These are phyloP conservation scores for Gandaritis pyraliata DNA, from an alignment of 2,888 invertebrate genomes.

Conservation along the genomic window DNA sequence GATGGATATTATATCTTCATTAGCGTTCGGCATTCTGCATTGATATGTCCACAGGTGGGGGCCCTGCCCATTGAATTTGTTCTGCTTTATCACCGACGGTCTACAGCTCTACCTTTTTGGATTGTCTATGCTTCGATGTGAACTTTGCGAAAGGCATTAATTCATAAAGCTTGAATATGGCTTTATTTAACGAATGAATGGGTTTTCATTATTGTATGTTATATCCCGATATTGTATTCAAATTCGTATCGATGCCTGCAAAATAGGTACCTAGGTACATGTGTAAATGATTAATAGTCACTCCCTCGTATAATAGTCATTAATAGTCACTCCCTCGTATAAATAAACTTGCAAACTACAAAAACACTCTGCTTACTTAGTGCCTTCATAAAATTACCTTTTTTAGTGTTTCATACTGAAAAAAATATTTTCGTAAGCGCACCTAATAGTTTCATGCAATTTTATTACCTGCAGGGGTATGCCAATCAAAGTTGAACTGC, in stretches of 20 bases:
- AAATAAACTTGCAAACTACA: too few species aligned
- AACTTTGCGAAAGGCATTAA: slow-evolving; percentile 21
- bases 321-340: too few species aligned
- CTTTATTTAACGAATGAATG: slow-evolving; percentile 34
- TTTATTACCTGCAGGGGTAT: too few species aligned
- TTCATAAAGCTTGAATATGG: slow-evolving; percentile 35
- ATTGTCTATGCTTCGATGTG: slow-evolving; percentile 47
- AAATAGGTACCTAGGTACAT: background rate
- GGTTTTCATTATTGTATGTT: slow-evolving; percentile 24
- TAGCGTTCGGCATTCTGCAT: slow-evolving; percentile 76
- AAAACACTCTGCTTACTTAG: too few species aligned
- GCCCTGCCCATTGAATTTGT: slow-evolving; percentile 72
- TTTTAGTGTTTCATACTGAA: too few species aligned
- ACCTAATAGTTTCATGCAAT: too few species aligned
- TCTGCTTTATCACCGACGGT: slow-evolving; percentile 74
- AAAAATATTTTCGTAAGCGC: too few species aligned
- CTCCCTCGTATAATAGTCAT: too few species aligned
- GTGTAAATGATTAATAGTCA: too few species aligned
- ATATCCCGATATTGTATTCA: slow-evolving; percentile 30
- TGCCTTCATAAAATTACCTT: too few species aligned
- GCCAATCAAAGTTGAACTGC: too few species aligned
- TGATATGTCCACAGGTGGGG: slow-evolving; percentile 79
- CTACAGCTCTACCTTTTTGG: slow-evolving; percentile 54
- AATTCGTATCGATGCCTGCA: background rate
- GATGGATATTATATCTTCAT: slow-evolving; percentile 84